phyloP scores from a whole-genome alignment of 2,797 vertebrate species.

The Pangasius krempfi region DNA sequence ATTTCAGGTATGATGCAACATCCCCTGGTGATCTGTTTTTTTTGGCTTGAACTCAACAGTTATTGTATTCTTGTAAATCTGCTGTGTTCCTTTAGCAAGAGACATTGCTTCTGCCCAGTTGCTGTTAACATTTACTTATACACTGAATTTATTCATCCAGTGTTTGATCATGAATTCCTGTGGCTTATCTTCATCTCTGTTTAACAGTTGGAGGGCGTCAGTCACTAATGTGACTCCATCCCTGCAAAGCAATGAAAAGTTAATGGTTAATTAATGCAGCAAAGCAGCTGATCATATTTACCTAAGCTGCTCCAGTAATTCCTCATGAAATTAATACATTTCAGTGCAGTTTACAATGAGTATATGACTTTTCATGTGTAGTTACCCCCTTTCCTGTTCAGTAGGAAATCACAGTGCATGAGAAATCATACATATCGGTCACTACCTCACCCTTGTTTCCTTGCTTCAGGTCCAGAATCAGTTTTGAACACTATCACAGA shows the following conservation, averaged over 20 bases:
- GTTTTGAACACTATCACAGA: background rate
- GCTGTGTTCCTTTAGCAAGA: background rate
- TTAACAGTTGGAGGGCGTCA: background rate
- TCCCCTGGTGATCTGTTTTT: background rate
- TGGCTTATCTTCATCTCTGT: background rate
- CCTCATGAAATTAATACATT: background rate
- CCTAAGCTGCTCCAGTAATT: background rate
- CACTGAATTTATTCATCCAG: background rate
- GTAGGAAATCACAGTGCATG: background rate
- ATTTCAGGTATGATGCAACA: background rate
- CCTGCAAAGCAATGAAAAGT: background rate
- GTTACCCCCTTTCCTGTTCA: background rate
- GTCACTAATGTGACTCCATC: background rate
- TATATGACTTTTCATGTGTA: background rate
- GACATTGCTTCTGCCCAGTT: background rate
- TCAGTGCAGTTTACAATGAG: background rate
- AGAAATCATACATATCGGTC: too few species aligned
- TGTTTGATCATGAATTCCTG: background rate
- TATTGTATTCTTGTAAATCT: background rate
- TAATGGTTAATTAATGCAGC: background rate
- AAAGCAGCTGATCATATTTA: slow-evolving; percentile 8
- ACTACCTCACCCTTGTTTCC: background rate
- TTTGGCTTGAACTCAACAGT: background rate
- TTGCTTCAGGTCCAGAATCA: background rate
- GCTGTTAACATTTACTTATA: background rate